A percentile compares a stretch with the other conserved stretches of the same genome.
phyloP scores from a whole-genome alignment of 2,113 vertebrate species.

The Buteo buteo region DNA sequence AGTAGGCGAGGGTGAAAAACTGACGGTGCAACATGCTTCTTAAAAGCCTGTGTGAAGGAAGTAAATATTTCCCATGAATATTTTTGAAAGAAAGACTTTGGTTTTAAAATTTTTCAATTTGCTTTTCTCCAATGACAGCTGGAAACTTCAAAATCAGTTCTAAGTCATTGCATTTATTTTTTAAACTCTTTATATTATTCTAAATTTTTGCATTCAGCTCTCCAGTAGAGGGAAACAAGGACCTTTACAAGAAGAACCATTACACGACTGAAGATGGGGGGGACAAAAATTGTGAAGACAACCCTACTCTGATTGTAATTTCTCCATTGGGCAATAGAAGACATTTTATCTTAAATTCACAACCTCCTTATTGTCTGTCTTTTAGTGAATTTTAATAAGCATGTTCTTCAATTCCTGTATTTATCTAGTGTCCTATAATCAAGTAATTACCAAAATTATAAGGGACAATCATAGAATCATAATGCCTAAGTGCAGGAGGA shows the following conservation, averaged over 20 bases:
- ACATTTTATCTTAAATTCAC: background rate
- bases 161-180: background rate
- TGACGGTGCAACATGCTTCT: fast-evolving
- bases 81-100: background rate
- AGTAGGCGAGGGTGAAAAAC: background rate
- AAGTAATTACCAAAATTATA: background rate
- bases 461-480: background rate
- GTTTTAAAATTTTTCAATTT: background rate
- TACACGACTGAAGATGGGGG: background rate
- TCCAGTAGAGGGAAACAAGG: background rate
- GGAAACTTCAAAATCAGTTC: background rate
- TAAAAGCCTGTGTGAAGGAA: background rate
- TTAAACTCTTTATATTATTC: background rate
- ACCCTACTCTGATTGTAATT: background rate
- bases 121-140: background rate
- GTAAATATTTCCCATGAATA: background rate
- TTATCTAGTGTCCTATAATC: background rate
- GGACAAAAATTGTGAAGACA: background rate
- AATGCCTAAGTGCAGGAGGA: background rate
- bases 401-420: background rate
- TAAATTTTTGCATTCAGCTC: background rate
- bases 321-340: background rate
- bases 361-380: background rate
- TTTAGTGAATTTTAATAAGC: background rate
- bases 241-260: background rate